These are phyloP conservation scores for Nyctibius grandis DNA, from an alignment of 2,797 vertebrate species.

Conservation along the genomic window DNA sequence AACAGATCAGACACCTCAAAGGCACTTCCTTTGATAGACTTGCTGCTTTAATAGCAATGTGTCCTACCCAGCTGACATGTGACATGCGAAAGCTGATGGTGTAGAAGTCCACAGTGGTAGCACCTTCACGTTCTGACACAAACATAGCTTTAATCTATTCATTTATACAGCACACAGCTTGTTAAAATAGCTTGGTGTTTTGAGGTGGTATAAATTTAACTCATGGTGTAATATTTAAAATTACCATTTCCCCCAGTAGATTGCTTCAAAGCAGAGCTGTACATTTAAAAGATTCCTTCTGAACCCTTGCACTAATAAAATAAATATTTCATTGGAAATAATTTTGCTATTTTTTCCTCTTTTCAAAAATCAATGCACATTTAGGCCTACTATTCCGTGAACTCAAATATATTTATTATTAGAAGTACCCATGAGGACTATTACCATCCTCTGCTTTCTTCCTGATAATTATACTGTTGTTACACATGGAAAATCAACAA, in stretches of 20 bases:
- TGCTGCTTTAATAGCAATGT: background rate
- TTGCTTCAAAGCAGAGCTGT: background rate
- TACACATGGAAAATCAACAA: background rate
- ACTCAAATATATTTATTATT: conserved; percentile 5
- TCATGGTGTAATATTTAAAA: conserved; percentile 23
- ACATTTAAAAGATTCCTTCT: background rate
- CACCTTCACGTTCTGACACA: conserved; percentile 40
- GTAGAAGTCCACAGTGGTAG: conserved; percentile 43
- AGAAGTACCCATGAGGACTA: background rate
- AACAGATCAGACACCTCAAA: conserved; percentile 17
- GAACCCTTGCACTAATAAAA: background rate
- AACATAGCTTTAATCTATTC: conserved; percentile 53
- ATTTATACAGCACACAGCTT: conserved; percentile 23
- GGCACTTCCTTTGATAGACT: conserved; percentile 10
- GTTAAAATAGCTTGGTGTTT: conserved; percentile 16
- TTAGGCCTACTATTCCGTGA: background rate
- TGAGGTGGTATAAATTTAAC: conserved; percentile 41
- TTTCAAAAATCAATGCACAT: background rate
- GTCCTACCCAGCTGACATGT: background rate
- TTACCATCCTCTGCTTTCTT: background rate
- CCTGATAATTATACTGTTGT: background rate
- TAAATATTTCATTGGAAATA: conserved; percentile 15
- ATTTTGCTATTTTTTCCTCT: background rate
- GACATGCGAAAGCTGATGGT: background rate
- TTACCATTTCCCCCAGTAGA: background rate